Base-by-base conservation (phyloP, 2,888 invertebrate genomes). In the Lasiommata megera region DNA sequence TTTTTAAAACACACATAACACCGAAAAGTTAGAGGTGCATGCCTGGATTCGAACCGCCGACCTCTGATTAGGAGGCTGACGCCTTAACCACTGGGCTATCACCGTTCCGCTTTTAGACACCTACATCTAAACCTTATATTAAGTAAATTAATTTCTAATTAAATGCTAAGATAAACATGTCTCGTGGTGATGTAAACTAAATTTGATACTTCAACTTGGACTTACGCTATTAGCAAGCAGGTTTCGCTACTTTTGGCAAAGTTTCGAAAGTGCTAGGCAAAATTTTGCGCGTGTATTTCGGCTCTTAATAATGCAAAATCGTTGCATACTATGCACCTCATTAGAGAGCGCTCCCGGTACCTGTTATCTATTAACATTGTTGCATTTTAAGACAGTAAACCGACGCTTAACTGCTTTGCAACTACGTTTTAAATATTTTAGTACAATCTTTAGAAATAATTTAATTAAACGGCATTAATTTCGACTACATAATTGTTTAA, bases 231-330 rank as follows among this genome's bases (percentile, higher is more conserved):
- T 48, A 48, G 48, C 23, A 16, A 28, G 50, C 28, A 50, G 28
- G 6, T 37, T 50, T 50, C 38, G 37, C 38, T 50, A 38, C 50
- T 37, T 50, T 38, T 28, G 23, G 38, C 23, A 50, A 50, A 50
- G 50, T 50, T 50, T 37, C 14, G 48, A 8, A 48, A 48, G 48
- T 14, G 37, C 38, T 12, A 16, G 37, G 50, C 37, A 37, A 37
- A 50, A 50, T 28, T 37, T 28, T 38, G 50, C 36, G 50, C 50
- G 50, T 38, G 37, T 23, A 50, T 50, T 50, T 38, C 14, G 50
- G 50, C 38, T 50, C 50, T 50, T 50, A 50, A 50, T 50, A 50
- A 50, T 50, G 50, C 50, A 50, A 50, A 50, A 50, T 29, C 50
- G 50, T 50, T 37, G 50, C 37, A 50, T 50, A 50, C 28, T 37